These are phyloP conservation scores for Pocillopora damicornis DNA, from an alignment of 64 coral and sea anemone species.

Conservation along the genomic window DNA sequence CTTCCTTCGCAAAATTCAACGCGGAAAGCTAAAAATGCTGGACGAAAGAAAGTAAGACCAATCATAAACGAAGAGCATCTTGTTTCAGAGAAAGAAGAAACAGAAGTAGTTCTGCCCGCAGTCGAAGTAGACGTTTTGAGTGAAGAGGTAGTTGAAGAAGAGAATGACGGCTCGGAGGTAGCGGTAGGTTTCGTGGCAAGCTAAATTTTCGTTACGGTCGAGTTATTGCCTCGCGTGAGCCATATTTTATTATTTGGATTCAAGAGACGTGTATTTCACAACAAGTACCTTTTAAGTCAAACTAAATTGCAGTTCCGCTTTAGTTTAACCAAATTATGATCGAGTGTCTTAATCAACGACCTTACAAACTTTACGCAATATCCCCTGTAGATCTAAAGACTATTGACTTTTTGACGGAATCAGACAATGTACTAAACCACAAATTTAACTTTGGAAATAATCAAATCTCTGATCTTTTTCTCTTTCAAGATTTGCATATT, in stretches of 20 bases:
- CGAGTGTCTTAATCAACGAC: neutral
- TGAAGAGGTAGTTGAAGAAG: neutral
- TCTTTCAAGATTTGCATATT: too few relatives aligned
- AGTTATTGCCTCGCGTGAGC: neutral
- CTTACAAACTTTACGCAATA: neutral
- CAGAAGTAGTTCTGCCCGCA: neutral
- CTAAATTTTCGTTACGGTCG: neutral
- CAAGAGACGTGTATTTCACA: too few relatives aligned
- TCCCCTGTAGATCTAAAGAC: neutral
- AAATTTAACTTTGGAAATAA: neutral
- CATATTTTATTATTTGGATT: neutral
- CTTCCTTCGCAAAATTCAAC: neutral
- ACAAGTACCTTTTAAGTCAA: too few relatives aligned
- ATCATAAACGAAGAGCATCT: neutral
- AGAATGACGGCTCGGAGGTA: neutral
- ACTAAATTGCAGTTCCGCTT: neutral
- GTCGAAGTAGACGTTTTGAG: neutral
- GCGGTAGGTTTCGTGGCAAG: neutral
- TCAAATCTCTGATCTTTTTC: too few relatives aligned
- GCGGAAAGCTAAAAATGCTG: constrained; percentile 10
- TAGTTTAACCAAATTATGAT: neutral
- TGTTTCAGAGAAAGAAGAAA: neutral
- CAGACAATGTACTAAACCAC: neutral
- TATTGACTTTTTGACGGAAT: neutral
- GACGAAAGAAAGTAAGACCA: neutral